Evolutionary conservation across 1,140 invertebrate genomes (phyloP), one percentile per base, ranked within the genome.

Genomic region (Caenorhabditis brenneri): DNA sequence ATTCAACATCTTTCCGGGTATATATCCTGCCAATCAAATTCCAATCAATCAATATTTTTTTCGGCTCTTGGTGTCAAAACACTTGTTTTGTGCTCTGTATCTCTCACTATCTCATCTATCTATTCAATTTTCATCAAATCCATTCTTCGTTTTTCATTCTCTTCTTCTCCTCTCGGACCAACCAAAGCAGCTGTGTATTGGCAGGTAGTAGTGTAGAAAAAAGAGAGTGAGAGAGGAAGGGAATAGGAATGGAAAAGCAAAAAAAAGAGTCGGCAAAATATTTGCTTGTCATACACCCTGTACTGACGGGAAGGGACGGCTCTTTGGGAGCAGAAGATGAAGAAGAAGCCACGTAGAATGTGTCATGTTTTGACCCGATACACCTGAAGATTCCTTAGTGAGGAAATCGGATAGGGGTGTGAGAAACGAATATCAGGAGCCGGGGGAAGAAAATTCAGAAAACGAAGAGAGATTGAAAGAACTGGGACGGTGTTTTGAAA

Each of bases 1-100:
- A 65, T 1, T 0, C 0, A 65, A 36, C 10, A 19, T 36, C 19
- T 4, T 39, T 39, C 53, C 24, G 24, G 53, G n/a, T n/a, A n/a
- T n/a, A 39, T 42, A 5, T 42, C 58, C 31, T 65, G 33, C 65
- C 65, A 74, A 74, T 74, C 65, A 74, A 74, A 42, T 42, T 74
- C 65, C 36, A 42, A 74, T 74, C 36, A 74, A 74, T 74, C 65
- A 74, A 74, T 74, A 74, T 46, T 42, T 46, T 33, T 10, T n/a
- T n/a, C n/a, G 10, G 36, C 33, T 74, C n/a, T n/a, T 74, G n/a
- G 65, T 74, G 65, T 74, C 65, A 74, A 74, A 74, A 74, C 65
- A 74, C 65, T 74, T 74, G 65, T 74, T 74, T 46, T 74, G n/a
- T 29, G 24, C n/a, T 74, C 65, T 46, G 27, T 22, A 9, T 74